These are phyloP conservation scores for Chymomyza costata DNA, from an alignment of 1,140 invertebrate species.

Conservation along the genomic window DNA sequence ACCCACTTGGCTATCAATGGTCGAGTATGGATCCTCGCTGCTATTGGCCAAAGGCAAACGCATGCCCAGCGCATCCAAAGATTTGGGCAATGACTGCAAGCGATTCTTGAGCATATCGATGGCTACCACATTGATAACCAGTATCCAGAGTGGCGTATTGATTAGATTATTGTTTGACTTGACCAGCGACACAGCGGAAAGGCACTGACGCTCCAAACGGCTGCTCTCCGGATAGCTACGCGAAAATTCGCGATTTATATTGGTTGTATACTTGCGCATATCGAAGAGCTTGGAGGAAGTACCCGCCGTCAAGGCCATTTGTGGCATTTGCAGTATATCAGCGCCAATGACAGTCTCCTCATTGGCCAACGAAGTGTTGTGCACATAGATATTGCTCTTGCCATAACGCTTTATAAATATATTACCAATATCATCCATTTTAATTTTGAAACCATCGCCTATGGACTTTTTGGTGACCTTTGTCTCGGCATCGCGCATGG, in stretches of 20 bases:
- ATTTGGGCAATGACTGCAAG: slow-evolving; percentile 79
- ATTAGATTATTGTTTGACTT: slow-evolving; percentile 89
- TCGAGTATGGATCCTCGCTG: slow-evolving; percentile 73
- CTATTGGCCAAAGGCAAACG: slow-evolving; percentile 53
- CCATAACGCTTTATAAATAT: slow-evolving; percentile 94
- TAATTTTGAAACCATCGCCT: slow-evolving; percentile 94
- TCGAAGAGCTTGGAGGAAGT: slow-evolving; percentile 96
- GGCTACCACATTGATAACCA: slow-evolving; percentile 96
- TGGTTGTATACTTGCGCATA: slow-evolving; percentile 97
- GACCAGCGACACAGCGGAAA: slow-evolving; percentile 92
- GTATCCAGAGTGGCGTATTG: slow-evolving; percentile 95
- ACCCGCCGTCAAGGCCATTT: slow-evolving; percentile 89
- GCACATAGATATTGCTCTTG: slow-evolving; percentile 92
- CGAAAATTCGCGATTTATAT: slow-evolving; percentile 90
- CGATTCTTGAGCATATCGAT: slow-evolving; percentile 97
- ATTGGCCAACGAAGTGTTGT: slow-evolving; percentile 84
- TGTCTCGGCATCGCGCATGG: slow-evolving; percentile 92
- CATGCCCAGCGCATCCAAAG: slow-evolving; percentile 57
- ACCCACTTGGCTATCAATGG: slow-evolving; percentile 72
- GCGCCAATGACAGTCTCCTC: slow-evolving; percentile 92
- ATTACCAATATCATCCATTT: slow-evolving; percentile 96
- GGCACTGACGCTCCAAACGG: slow-evolving; percentile 90
- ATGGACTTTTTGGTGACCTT: slow-evolving; percentile 94
- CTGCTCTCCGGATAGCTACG: slow-evolving; percentile 91
- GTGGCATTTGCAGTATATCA: slow-evolving; percentile 90